A percentile compares a stretch with the other conserved stretches of the same genome.
Conservation (phyloP, 2,797 vertebrate species). For the Chaetophractus vellerosus region DNA sequence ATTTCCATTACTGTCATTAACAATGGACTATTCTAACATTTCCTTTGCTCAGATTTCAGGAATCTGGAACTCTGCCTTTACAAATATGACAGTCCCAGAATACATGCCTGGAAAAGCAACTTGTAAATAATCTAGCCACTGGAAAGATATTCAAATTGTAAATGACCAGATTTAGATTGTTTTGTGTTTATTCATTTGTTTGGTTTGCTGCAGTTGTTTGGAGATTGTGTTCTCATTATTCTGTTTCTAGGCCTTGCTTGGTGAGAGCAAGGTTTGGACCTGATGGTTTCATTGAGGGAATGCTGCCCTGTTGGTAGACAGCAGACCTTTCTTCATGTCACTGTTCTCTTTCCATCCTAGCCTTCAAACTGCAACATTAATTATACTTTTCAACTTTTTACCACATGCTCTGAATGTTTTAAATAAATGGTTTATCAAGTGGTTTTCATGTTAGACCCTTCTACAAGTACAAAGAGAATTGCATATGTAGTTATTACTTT, state of each 20-base stretch:
- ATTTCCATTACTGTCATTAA: not conserved
- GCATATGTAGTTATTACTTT: not conserved
- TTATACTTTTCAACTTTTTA: not conserved
- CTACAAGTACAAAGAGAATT: not conserved
- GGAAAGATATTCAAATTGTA: not conserved
- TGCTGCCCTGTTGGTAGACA: not conserved
- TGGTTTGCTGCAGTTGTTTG: not conserved
- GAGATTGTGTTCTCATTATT: not conserved
- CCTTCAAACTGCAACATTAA: not conserved
- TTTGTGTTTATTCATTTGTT: conserved; percentile 9
- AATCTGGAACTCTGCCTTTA: not conserved
- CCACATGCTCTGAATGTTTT: not conserved
- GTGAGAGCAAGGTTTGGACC: not conserved
- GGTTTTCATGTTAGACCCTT: not conserved
- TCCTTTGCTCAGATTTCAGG: not conserved
- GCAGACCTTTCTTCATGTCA: not conserved
- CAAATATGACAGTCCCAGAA: not conserved
- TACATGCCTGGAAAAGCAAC: not conserved
- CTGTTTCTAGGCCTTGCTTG: not conserved
- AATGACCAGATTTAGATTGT: not conserved
- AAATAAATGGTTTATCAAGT: conserved; percentile 46
- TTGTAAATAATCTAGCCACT: not conserved
- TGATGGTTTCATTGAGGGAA: not conserved
- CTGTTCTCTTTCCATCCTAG: not conserved
- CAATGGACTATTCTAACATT: conserved; percentile 21